These are phyloP conservation scores for Lepus timidus DNA, from an alignment of 2,113 vertebrate genomes.

Conservation along the genomic window DNA sequence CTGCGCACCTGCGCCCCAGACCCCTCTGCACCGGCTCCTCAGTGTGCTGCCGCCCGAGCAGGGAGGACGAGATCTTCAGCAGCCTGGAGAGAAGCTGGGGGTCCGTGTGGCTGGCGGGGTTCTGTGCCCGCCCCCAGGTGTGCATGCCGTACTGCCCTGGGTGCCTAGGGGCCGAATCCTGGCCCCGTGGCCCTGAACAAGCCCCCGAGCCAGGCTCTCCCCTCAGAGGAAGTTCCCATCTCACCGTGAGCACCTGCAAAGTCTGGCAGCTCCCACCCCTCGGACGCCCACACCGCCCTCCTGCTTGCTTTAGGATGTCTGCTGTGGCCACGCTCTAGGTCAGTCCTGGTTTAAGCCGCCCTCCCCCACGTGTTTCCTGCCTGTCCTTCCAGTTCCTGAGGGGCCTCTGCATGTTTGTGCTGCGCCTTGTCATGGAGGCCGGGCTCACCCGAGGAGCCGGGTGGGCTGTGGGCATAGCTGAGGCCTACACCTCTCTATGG, in stretches of 20 bases:
- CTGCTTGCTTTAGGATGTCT: neutral
- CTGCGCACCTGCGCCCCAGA: neutral
- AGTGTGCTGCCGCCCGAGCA: neutral
- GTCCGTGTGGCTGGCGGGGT: no score
- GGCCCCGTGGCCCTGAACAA: neutral
- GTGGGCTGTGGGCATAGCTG: no score
- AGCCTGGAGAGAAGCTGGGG: no score
- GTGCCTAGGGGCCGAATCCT: neutral
- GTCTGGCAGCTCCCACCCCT: neutral
- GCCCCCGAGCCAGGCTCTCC: neutral
- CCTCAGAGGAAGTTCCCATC: neutral
- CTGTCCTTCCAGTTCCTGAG: no score
- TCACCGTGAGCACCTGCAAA: neutral
- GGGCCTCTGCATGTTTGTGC: no score
- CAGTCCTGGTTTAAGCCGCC: neutral
- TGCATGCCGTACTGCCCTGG: neutral
- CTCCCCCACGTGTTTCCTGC: neutral
- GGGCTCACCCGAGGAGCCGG: no score
- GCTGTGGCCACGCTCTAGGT: rapidly evolving
- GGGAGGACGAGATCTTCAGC: no score
- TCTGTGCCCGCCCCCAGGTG: neutral
- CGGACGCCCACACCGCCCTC: neutral
- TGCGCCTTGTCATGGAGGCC: no score
- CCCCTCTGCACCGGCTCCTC: neutral
- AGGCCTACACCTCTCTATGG: no score